Base-by-base conservation (phyloP, 1,140 invertebrate species). In the Dufourea novaeangliae region DNA sequence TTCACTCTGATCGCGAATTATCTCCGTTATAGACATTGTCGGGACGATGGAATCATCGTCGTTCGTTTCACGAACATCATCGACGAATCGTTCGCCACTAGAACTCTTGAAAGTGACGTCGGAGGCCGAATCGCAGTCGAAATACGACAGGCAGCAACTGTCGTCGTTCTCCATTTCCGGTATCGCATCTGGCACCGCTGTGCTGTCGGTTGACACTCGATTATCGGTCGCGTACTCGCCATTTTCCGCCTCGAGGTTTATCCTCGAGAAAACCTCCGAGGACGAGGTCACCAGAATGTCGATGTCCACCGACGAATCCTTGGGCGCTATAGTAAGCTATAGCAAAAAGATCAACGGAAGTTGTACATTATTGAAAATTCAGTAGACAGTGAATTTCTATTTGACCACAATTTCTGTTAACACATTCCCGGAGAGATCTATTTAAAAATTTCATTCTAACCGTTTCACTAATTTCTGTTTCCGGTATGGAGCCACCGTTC, bases 71-170 rank as follows among this genome's bases (percentile, higher is more conserved):
- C 46, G 41, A 2, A 12, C 4, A 0, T 74, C 46, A 10, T 66
- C 71, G 1, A 52, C 25, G 37, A 27, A 44, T 14, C 2, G 46
- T 17, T 72, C 59, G 22, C 37, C 37, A 12, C 39, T 56, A 6
- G 29, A 56, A 12, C 37, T 52, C 11, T n/a, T 6, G 1, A 39
- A 32, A 50, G 56, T 72, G 1, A 59, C 64, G 32, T 82, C 63
- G n/a, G 73, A 66, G 2, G 59, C 59, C 4, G 52, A 14, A 59
- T 70, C 66, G 25, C 46, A 64, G 25, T 82, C 75, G 32, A 44
- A 44, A 6, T 69, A 59, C 12, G 64, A 75, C 64, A 68, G 29
- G 56, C 59, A 72, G 34, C 39, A 41, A 1, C 39, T 63, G 10
- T 62, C 67, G 2, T 59, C 64, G 41, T 37, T 37, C 2, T 69